A percentile compares a stretch with the other conserved stretches of the same genome.
phyloP scores from a whole-genome alignment of 1,140 invertebrate species.

The Tetranychus urticae region DNA sequence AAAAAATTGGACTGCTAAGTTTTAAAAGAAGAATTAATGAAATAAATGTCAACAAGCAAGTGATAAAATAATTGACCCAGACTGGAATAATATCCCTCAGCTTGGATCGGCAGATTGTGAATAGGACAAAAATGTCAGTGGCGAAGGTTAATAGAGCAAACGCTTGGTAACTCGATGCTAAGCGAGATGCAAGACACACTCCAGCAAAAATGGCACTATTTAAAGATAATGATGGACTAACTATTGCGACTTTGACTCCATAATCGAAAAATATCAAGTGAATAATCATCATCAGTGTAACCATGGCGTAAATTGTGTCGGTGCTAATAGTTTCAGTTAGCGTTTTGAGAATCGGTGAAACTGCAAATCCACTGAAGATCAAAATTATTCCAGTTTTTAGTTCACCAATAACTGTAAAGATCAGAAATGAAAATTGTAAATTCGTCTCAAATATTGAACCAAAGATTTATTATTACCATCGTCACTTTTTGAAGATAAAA shows the following conservation, averaged over 20 bases:
- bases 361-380: conserved; percentile 50
- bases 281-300: conserved; percentile 56
- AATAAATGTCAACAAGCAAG: background rate
- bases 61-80: conserved; percentile 15
- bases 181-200: conserved; percentile 71
- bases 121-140: conserved; percentile 62
- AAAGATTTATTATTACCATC: conserved; percentile 2
- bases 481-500: conserved; percentile 4
- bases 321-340: conserved; percentile 85
- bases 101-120: conserved; percentile 46
- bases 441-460: background rate
- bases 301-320: conserved; percentile 81
- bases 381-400: conserved; percentile 33
- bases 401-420: conserved; percentile 11
- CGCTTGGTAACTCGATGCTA: conserved; percentile 54
- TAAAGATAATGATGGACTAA: conserved; percentile 43
- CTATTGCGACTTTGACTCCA: conserved; percentile 43
- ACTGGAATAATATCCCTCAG: conserved; percentile 15
- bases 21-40: conserved; percentile 14
- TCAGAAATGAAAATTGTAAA: background rate
- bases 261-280: conserved; percentile 84
- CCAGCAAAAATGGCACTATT: conserved; percentile 80
- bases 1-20: conserved; percentile 17
- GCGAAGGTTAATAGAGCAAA: conserved; percentile 66
- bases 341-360: conserved; percentile 76